Evolutionary conservation across 2,113 vertebrate species (phyloP).

Genomic region (Laticauda laticaudata): DNA sequence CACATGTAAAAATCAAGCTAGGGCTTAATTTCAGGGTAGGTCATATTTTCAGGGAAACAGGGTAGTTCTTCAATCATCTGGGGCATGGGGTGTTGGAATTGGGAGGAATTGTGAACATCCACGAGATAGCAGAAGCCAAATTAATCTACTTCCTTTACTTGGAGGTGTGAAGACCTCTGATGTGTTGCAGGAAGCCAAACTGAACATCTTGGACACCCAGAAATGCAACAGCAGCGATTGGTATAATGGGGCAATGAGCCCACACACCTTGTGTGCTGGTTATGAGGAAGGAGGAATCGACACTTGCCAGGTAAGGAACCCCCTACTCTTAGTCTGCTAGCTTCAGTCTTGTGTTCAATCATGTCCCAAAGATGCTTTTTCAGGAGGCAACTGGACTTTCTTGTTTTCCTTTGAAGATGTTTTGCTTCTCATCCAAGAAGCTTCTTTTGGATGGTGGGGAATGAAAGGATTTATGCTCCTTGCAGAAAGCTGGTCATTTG

Average conservation of each 20-base stretch:
- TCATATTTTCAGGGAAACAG: too few species aligned
- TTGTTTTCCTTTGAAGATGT: too few species aligned
- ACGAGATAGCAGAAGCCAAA: too few species aligned
- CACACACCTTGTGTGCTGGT: conserved; percentile 58
- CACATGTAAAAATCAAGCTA: too few species aligned
- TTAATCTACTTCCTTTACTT: background rate
- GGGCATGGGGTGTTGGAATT: background rate
- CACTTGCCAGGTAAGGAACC: conserved; percentile 61
- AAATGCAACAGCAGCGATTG: conserved; percentile 59
- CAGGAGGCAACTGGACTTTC: too few species aligned
- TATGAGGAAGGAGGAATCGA: conserved; percentile 59
- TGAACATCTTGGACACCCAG: conserved; percentile 41
- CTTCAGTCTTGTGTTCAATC: background rate
- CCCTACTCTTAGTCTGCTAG: background rate
- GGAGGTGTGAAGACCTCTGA: conserved; percentile 15
- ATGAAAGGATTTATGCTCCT: too few species aligned
- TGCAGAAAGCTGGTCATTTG: too few species aligned
- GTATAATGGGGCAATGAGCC: conserved; percentile 54
- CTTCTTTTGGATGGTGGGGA: too few species aligned
- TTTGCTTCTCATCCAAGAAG: too few species aligned
- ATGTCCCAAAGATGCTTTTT: too few species aligned
- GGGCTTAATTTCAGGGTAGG: too few species aligned
- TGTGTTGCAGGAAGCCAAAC: conserved; percentile 47
- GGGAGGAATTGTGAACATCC: background rate
- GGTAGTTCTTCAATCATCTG: background rate